Evolutionary conservation across 2,113 vertebrate species (phyloP), one percentile per base, ranked within the genome.

Genomic region (Phrynocephalus versicolor): DNA sequence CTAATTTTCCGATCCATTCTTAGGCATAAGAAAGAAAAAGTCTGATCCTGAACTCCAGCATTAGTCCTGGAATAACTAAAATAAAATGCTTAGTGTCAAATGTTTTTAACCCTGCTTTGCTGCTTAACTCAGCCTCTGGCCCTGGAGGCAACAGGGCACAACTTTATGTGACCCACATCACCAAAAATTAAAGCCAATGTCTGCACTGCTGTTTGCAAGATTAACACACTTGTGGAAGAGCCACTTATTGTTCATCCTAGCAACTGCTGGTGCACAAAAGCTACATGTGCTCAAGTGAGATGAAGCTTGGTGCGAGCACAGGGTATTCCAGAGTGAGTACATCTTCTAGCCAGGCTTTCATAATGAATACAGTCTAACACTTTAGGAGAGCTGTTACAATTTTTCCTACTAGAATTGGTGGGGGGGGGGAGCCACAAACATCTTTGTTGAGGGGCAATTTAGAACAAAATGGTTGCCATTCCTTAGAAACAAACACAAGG

Each of bases 61-160:
- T 55, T 25, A 45, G 27, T 0, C 70, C 80, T 58, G 30, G 71
- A 87, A 84, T 0, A 60, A 51, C 67, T 12, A 81, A 25, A 70
- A 21, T n/a, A 64, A 73, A 84, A 51, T 1, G 1, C 0, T 1
- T 41, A 73, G 7, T 0, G 1, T 10, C 1, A 0, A n/a, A 71
- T 69, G 19, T 15, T 21, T 71, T 2, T 3, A 75, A 6, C 41
- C 1, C 64, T 45, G 33, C 45, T 77, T 62, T 33, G 70, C 3
- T 73, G 57, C 1, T 0, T 41, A 82, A 82, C 82, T 57, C 69
- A 33, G 27, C 2, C 27, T 12, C 0, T 30, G 0, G 58, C 35
- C 77, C 8, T 35, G 37, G 82, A 62, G 19, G 33, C 8, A 23
- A 39, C 7, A 76, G 88, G 0, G 21, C 1, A 35, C 30, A 2